Conservation (phyloP, 2,113 vertebrate species). For the Tichodroma muraria region DNA sequence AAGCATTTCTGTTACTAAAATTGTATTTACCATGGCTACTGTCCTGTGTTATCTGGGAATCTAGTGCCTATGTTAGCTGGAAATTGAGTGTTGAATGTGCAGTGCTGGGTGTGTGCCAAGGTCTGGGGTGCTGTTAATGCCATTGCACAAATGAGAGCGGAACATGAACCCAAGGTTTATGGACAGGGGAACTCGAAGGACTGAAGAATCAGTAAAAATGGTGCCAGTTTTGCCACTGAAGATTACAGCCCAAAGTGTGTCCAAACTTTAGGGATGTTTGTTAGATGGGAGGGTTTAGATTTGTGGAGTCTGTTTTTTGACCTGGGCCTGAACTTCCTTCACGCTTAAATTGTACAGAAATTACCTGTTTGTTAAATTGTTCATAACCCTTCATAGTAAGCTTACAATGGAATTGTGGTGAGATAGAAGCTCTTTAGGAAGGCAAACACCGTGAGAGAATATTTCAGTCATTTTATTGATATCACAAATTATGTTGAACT, state of each 20-base stretch:
- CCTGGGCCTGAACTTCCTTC: neutral
- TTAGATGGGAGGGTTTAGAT: neutral
- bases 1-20: neutral
- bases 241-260: neutral
- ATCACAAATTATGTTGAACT: neutral
- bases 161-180: neutral
- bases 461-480: neutral
- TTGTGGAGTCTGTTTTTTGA: neutral
- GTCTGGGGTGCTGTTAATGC: neutral
- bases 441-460: neutral
- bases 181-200: neutral
- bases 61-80: neutral
- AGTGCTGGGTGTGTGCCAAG: neutral
- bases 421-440: neutral
- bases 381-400: neutral
- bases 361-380: neutral
- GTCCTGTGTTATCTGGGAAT: neutral
- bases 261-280: neutral
- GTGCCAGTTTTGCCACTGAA: neutral
- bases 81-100: neutral
- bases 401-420: neutral
- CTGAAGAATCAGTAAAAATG: neutral
- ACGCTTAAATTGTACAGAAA: neutral
- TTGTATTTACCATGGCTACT: neutral
- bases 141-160: neutral